Evolutionary conservation across 2,888 invertebrate genomes (phyloP), one percentile per base, ranked within the genome.

Genomic region (Pocota personata): DNA sequence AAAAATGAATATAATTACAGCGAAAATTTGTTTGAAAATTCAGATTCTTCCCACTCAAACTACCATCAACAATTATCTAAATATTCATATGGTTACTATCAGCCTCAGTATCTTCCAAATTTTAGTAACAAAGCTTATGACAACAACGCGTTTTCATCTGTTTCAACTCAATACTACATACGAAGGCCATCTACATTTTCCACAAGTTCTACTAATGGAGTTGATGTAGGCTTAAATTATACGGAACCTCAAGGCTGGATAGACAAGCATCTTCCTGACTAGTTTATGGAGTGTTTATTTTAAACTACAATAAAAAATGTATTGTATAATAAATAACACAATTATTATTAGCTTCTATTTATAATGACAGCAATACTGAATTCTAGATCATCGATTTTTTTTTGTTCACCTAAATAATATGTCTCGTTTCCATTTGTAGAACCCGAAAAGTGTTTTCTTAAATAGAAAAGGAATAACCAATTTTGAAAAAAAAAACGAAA

Each of bases 51-150:
- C 0, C 77, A 76, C 19, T 43, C 86, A 16, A 86, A 72, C 46
- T 79, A 90, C 76, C 90, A 90, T 83, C 87, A 86, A 50, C 90
- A 89, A 84, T 84, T 90, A n/a, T 89, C 90, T 21, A 89, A 90
- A 66, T 91, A 91, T 82, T 88, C 89, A 12, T 91, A 91, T 50
- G 89, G 89, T 52, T 90, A 91, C 58, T 90, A 90, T 67, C 90
- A 90, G 69, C 71, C 90, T 8, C 90, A 89, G n/a, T 91, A 90
- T 86, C 90, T 90, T 89, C 88, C 90, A 69, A 90, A 89, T 60
- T 88, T 90, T 37, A 90, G 89, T 79, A 87, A 90, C 32, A 88
- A 89, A 32, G 87, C 88, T 12, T 87, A 88, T 52, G 79, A 57
- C 43, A 72, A 46, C 86, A 76, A 60, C 12, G 72, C 76, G 10